Percentiles rank a stretch among this genome's conserved stretches.
These are phyloP conservation scores for Venusia cambrica DNA, from an alignment of 2,888 invertebrate genomes.

Conservation along the genomic window DNA sequence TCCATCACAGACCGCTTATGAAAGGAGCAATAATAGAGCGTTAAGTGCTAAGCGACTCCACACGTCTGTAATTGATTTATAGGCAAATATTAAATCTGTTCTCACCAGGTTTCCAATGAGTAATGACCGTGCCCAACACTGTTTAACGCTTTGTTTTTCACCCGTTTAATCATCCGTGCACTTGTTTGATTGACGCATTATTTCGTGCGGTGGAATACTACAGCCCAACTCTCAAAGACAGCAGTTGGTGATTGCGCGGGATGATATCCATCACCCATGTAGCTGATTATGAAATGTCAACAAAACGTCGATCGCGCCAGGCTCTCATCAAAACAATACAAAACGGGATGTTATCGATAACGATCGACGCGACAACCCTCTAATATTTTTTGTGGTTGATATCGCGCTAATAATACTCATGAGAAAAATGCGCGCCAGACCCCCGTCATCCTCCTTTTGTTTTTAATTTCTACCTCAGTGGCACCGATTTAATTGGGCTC, in stretches of 20 bases:
- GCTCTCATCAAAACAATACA: constrained; percentile 79
- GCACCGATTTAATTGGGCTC: constrained; percentile 81
- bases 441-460: constrained; percentile 78
- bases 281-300: constrained; percentile 66
- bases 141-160: constrained; percentile 61
- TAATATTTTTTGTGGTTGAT: constrained; percentile 78
- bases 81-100: constrained; percentile 78
- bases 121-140: constrained; percentile 60
- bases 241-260: constrained; percentile 36
- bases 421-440: constrained; percentile 78
- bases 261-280: constrained; percentile 64
- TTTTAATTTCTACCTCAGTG: constrained; percentile 82
- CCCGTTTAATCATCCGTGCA: constrained; percentile 50
- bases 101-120: constrained; percentile 62
- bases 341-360: constrained; percentile 77
- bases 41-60: constrained; percentile 59
- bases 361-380: constrained; percentile 73
- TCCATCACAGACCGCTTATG: constrained; percentile 35
- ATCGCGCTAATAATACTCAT: constrained; percentile 81
- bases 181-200: constrained; percentile 61
- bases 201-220: constrained; percentile 39
- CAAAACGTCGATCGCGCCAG: constrained; percentile 55
- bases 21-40: constrained; percentile 62
- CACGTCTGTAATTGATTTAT: constrained; percentile 73
- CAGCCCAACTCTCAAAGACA: constrained; percentile 14